phyloP scores from a whole-genome alignment of 2,113 vertebrate genomes.

The Aphelocoma coerulescens region DNA sequence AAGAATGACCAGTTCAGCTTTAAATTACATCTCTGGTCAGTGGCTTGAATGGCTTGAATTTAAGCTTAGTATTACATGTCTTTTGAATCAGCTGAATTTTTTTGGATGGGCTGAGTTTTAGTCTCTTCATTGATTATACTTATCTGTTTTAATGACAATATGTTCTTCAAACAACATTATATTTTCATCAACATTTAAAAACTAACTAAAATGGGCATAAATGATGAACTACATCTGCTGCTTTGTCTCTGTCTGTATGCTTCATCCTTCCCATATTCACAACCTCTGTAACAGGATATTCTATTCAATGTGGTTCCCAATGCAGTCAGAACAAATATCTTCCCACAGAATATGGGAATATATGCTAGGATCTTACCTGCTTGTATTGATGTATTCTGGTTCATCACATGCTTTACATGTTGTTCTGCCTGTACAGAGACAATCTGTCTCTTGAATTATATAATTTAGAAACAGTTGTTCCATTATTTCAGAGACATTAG shows the following conservation, averaged over 20 bases:
- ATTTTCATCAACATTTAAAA: not conserved
- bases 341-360: not conserved
- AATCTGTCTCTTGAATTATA: not conserved
- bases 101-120: not conserved
- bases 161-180: fast-evolving
- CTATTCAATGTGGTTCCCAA: not conserved
- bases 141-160: not conserved
- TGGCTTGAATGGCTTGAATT: not conserved
- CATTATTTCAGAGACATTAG: not conserved
- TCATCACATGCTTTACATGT: not conserved
- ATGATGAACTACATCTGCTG: not conserved
- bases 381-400: not conserved
- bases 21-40: not conserved
- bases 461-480: not conserved
- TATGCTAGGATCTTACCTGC: not conserved
- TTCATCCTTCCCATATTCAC: not conserved
- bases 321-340: not conserved
- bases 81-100: not conserved
- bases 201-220: not conserved
- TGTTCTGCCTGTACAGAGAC: not conserved
- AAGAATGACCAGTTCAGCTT: not conserved
- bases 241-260: not conserved
- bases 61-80: not conserved
- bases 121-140: not conserved
- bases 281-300: not conserved